Percentiles rank a stretch among this genome's conserved stretches.
phyloP scores from a whole-genome alignment of 2,113 vertebrate species.

The Penelope pileata region DNA sequence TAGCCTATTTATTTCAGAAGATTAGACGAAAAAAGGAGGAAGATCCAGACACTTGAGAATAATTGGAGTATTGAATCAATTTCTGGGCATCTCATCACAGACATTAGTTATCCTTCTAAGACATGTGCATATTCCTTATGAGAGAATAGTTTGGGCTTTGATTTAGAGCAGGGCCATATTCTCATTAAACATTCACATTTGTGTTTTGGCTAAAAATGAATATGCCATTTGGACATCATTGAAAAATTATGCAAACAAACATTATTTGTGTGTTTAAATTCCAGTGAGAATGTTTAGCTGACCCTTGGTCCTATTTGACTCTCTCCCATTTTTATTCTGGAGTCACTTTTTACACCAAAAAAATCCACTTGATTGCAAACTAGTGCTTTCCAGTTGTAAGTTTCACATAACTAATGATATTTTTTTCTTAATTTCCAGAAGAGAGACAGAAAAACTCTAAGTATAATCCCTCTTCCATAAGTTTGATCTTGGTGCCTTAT shows the following conservation, averaged over 20 bases:
- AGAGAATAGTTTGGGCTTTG: background rate
- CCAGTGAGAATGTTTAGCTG: conserved; percentile 43
- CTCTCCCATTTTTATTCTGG: conserved; percentile 38
- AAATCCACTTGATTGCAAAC: background rate
- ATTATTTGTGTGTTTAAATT: conserved; percentile 44
- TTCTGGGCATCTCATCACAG: background rate
- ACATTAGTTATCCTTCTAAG: conserved; percentile 16
- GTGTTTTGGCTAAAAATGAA: background rate
- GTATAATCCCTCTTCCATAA: background rate
- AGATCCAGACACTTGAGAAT: background rate
- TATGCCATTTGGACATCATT: conserved; percentile 14
- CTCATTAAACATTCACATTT: conserved; percentile 19
- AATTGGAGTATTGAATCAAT: conserved; percentile 30
- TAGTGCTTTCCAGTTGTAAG: background rate
- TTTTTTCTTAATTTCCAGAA: conserved; percentile 1
- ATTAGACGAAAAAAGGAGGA: background rate
- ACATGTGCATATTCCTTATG: background rate
- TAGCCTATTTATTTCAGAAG: background rate
- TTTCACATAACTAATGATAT: background rate
- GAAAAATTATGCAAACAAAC: conserved; percentile 61
- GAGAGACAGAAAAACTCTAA: background rate
- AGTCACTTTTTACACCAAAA: conserved; percentile 21
- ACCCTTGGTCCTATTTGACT: conserved; percentile 17
- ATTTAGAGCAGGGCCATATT: conserved; percentile 7
- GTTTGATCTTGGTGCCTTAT: background rate